A percentile compares a stretch with the other conserved stretches of the same genome.
Conservation (phyloP, 2,113 vertebrate genomes). For the Gymnarchus niloticus region DNA sequence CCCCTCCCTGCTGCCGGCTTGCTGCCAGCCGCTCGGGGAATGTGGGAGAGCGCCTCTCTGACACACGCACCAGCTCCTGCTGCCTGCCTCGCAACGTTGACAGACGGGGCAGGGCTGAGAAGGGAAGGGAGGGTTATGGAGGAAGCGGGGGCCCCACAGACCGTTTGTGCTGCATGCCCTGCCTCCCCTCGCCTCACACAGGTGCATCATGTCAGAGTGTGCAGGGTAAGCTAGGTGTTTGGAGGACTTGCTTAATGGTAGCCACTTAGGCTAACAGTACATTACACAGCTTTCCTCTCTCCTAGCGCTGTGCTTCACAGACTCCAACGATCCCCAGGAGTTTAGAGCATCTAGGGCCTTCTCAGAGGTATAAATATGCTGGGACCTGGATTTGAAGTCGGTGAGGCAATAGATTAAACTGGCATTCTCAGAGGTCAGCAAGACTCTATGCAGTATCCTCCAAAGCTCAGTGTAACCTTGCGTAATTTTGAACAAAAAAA, state of each 20-base stretch:
- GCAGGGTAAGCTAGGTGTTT: neutral
- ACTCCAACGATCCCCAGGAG: neutral
- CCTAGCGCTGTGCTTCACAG: neutral
- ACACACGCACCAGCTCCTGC: conserved; percentile 79
- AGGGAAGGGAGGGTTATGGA: conserved; percentile 42
- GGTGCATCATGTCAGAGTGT: conserved; percentile 28
- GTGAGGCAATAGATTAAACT: too few relatives aligned
- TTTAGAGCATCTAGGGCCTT: too few relatives aligned
- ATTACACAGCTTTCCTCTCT: neutral
- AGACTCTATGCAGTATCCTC: neutral
- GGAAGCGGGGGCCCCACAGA: conserved; percentile 34
- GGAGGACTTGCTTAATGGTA: neutral
- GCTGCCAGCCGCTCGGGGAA: conserved; percentile 81
- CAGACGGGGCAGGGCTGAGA: conserved; percentile 53
- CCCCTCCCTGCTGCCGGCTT: conserved; percentile 80
- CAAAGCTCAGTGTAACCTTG: neutral
- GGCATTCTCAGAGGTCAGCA: neutral
- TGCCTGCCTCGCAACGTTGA: conserved; percentile 57
- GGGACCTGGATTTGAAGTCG: too few relatives aligned
- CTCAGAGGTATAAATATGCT: neutral
- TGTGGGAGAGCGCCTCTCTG: conserved; percentile 74
- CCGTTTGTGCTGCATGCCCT: conserved; percentile 24
- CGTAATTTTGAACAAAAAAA: neutral
- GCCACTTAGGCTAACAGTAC: neutral
- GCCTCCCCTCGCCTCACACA: conserved; percentile 19